A percentile compares a stretch with the other conserved stretches of the same genome.
Evolutionary conservation across 2,113 vertebrate species (phyloP).

Genomic region (Poeciliopsis prolifica): DNA sequence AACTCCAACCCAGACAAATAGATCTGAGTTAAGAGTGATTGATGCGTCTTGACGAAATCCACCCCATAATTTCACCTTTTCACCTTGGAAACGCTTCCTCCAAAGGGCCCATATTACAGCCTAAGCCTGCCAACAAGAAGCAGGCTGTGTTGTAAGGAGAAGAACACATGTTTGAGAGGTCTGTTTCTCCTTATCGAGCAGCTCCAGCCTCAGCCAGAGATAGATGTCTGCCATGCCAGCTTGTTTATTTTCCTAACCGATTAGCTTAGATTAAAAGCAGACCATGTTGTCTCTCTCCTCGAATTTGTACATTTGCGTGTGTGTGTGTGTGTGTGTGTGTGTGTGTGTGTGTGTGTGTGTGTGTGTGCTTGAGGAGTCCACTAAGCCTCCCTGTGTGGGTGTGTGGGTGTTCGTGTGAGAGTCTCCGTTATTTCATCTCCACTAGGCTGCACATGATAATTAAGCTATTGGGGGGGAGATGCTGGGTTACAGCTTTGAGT

Average conservation of each 20-base stretch:
- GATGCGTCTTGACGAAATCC: conserved; percentile 69
- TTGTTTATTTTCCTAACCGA: conserved; percentile 78
- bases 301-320: conserved; percentile 61
- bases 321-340: conserved; percentile 71
- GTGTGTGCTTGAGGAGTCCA: conserved; percentile 70
- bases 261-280: conserved; percentile 79
- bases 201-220: conserved; percentile 67
- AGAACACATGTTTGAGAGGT: conserved; percentile 72
- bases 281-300: conserved; percentile 69
- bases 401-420: conserved; percentile 79
- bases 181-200: conserved; percentile 74
- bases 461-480: conserved; percentile 86
- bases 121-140: conserved; percentile 67
- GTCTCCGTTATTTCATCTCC: conserved; percentile 83
- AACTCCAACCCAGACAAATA: conserved; percentile 44
- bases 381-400: conserved; percentile 61
- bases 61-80: conserved; percentile 78
- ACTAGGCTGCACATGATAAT: conserved; percentile 89
- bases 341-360: conserved; percentile 74
- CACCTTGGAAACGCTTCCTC: conserved; percentile 59
- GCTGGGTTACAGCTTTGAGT: conserved; percentile 85
- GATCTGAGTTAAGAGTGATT: conserved; percentile 62
- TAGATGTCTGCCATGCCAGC: conserved; percentile 71
- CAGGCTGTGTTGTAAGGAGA: conserved; percentile 66
- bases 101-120: conserved; percentile 69